Percentiles rank a stretch among this genome's conserved stretches.
phyloP scores from a whole-genome alignment of 2,888 invertebrate species.

The Dichetophora obliterata region DNA sequence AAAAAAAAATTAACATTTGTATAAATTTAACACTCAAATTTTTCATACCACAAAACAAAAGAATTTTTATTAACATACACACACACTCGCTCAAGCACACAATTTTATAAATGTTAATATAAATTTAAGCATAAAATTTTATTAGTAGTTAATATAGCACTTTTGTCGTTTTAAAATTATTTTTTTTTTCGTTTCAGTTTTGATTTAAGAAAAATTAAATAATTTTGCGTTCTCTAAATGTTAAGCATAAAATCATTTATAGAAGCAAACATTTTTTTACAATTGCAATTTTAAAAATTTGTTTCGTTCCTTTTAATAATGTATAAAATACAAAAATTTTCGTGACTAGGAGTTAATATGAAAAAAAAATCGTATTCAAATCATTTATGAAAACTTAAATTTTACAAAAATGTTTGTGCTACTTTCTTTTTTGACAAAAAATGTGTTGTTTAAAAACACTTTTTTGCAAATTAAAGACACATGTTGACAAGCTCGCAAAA shows the following conservation, averaged over 20 bases:
- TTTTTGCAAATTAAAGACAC: neutral
- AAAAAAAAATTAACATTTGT: slow-evolving; percentile 32
- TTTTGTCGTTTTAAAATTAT: slow-evolving; percentile 39
- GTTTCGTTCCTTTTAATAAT: slow-evolving; percentile 18
- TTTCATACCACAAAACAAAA: slow-evolving; percentile 3
- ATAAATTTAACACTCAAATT: slow-evolving; percentile 17
- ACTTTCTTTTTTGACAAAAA: slow-evolving; percentile 35
- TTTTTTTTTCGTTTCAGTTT: slow-evolving; percentile 26
- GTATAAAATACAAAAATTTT: slow-evolving; percentile 40
- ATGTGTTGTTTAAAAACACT: neutral
- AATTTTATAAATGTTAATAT: slow-evolving; percentile 7
- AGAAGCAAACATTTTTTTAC: neutral
- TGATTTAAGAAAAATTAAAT: slow-evolving; percentile 34
- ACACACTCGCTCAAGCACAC: neutral
- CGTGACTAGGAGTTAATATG: slow-evolving; percentile 58
- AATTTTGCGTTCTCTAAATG: neutral
- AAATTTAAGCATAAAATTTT: slow-evolving; percentile 9
- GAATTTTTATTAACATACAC: neutral
- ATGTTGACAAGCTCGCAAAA: neutral
- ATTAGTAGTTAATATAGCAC: slow-evolving; percentile 46
- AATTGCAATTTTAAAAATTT: neutral
- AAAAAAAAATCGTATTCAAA: slow-evolving; percentile 16
- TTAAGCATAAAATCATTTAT: neutral
- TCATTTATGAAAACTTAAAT: slow-evolving; percentile 29
- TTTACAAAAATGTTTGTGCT: slow-evolving; percentile 45